A percentile compares a stretch with the other conserved stretches of the same genome.
Conservation (phyloP, 2,797 vertebrate species). For the Muraenolepis orangiensis region DNA sequence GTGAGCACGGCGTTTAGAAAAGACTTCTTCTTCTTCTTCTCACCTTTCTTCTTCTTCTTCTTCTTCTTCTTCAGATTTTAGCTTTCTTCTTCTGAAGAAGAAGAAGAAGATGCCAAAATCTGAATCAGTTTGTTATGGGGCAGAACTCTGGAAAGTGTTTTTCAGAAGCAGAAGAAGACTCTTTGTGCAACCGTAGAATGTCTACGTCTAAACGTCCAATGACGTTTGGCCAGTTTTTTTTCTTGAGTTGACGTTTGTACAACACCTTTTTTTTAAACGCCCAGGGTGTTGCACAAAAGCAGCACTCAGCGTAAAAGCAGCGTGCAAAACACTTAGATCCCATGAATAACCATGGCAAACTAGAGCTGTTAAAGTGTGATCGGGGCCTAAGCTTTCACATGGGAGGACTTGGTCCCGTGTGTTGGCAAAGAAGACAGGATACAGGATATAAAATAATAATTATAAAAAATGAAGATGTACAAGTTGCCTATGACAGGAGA, state of each 20-base stretch:
- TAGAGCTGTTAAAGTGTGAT: neutral
- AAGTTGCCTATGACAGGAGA: neutral
- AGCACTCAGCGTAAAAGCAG: neutral
- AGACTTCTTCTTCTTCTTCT: too few species aligned
- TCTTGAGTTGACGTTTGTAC: neutral
- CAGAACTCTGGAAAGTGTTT: too few species aligned
- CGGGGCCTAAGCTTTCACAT: neutral
- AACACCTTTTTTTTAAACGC: too few species aligned
- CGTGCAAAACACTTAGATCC: neutral
- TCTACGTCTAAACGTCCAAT: neutral
- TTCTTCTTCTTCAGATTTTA: too few species aligned
- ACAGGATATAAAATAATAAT: neutral
- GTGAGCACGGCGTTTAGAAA: constrained; percentile 64
- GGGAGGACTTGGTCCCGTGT: neutral
- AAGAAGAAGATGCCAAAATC: too few species aligned
- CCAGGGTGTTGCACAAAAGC: neutral
- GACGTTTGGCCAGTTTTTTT: neutral
- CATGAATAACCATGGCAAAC: neutral
- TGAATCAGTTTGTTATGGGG: too few species aligned
- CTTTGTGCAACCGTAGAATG: neutral
- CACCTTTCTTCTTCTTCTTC: too few species aligned
- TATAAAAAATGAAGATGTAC: neutral
- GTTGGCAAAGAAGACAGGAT: neutral
- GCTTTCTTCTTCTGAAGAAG: too few species aligned
- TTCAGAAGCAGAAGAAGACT: too few species aligned